Evolutionary conservation across 2,113 vertebrate genomes (phyloP), one percentile per base, ranked within the genome.

Genomic region (Tyto alba): DNA sequence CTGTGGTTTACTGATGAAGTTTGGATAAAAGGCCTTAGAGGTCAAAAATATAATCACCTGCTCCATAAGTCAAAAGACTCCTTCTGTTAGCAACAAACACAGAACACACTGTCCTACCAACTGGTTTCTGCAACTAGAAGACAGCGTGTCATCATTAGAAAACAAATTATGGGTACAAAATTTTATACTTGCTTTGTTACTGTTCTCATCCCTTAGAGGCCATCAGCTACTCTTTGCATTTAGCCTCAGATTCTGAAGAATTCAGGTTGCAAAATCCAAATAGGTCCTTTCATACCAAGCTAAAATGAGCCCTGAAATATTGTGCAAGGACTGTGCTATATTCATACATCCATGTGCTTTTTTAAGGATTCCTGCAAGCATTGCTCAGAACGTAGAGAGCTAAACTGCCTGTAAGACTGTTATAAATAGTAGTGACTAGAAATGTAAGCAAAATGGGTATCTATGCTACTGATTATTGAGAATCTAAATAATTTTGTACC

Each of bases 341-440:
- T 87, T 95, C 74, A 22, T 63, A 81, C 56, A 32, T 82, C 48
- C 34, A 11, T 73, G 67, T 67, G 71, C 59, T 93, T 85, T 93
- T 90, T 85, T 89, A 94, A 88, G 87, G 53, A 86, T 93, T 92
- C 90, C 48, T 82, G 59, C 74, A 95, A 88, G 72, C 34, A n/a
- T 55, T 82, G 48, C 93, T 92, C 27, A 68, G 91, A 93, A 75
- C 3, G 5, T 14, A 62, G 67, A 81, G 43, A 27, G 45, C 68
- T 89, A 40, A 90, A 89, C 16, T 64, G 74, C 67, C 79, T 73
- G 36, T 30, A 41, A 84, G 30, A 29, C 26, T 57, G 26, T 87
- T 83, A 79, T 16, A 80, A 84, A 67, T 60, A 66, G 73, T 34
- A 63, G 47, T 41, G 26, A 43, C 63, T 79, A 75, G 93, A 95